Base-by-base conservation (phyloP, 2,888 invertebrate species). In the Papilio elwesi region DNA sequence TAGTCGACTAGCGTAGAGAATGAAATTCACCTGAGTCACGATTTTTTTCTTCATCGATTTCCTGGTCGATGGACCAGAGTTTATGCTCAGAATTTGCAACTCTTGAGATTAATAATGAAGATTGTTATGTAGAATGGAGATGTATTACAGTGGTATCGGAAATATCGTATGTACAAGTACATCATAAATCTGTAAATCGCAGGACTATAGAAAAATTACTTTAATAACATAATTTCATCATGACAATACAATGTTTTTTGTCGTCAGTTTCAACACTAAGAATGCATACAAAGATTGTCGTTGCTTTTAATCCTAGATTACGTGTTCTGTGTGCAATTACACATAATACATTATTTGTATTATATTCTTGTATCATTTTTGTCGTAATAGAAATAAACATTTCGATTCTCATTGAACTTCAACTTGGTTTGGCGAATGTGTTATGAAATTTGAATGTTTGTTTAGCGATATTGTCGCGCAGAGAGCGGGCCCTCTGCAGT, bases 231-330 rank as follows among this genome's bases (percentile, higher is more conserved):
- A 62, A 71, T 67, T 71, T 67, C 67, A 62, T 62, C 62, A 63
- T 26, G 52, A 67, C 71, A 59, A 47, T 71, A 52, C n/a, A 6
- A 26, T 51, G 9, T 55, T 63, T 70, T 67, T 67, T 71, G 55
- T 57, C 57, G 16, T 26, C 43, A 15, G 8, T 13, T 26, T 63
- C 59, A 52, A 51, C 65, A 51, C 16, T 26, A 15, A n/a, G 26
- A 71, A 62, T 59, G 48, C 53, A 43, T 64, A 64, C n/a, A n/a
- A n/a, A n/a, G n/a, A 67, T 67, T 62, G 36, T 43, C 67, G 71
- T 62, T 67, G 71, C 66, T 71, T 71, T 43, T 59, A 52, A 66
- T 59, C 66, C 16, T 57, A 43, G 66, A 66, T 66, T 59, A 51
- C 43, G 70, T 49, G 47, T 70, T 47, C 26, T 38, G 8, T 16